Conservation (phyloP, 2,113 vertebrate species). For the Nothocercus julius region DNA sequence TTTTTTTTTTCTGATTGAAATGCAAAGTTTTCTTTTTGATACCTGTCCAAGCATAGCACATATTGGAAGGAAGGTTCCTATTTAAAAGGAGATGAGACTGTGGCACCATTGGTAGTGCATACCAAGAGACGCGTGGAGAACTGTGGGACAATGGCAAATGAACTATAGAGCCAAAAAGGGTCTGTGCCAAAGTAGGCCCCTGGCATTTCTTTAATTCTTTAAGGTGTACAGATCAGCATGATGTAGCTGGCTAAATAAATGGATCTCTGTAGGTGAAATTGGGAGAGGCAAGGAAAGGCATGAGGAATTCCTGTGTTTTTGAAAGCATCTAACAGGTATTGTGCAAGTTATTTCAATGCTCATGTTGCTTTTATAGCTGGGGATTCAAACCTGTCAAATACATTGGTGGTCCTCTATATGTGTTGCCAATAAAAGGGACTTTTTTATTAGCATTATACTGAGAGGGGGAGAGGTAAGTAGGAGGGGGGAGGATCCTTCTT, state of each 20-base stretch:
- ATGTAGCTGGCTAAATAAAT: background rate
- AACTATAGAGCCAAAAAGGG: background rate
- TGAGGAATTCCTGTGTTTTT: background rate
- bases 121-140: fast-evolving
- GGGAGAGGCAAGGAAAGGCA: background rate
- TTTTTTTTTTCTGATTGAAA: too few relatives aligned
- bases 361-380: background rate
- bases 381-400: background rate
- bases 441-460: background rate
- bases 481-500: background rate
- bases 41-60: background rate
- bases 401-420: background rate
- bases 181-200: background rate
- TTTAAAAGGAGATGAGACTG: background rate
- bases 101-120: background rate
- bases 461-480: background rate
- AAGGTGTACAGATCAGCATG: background rate
- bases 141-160: background rate
- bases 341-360: background rate
- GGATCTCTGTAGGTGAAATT: background rate
- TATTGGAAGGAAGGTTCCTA: background rate
- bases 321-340: background rate
- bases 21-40: background rate
- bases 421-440: background rate
- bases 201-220: background rate